phyloP scores from a whole-genome alignment of 2,797 vertebrate genomes.

The Eulemur rubriventer region DNA sequence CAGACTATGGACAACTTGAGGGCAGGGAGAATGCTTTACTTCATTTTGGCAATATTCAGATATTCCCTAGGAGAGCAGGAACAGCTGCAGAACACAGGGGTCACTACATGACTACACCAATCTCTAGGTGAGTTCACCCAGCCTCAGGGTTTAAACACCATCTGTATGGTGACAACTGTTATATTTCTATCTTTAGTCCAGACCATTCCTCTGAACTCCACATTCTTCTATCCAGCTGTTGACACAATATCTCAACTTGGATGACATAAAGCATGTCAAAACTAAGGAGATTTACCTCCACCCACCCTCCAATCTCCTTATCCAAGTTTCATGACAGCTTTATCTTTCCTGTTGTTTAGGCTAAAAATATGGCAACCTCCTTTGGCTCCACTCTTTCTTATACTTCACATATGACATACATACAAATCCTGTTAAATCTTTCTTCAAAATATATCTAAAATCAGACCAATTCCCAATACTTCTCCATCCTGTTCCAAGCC shows the following conservation, averaged over 20 bases:
- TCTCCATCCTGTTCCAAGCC: background rate
- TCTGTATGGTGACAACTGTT: no score
- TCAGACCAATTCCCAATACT: fast-evolving
- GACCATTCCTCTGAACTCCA: background rate
- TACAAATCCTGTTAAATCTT: background rate
- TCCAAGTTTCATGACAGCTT: background rate
- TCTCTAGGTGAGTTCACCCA: background rate
- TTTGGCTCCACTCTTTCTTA: background rate
- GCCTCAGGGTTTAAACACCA: background rate
- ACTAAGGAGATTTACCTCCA: background rate
- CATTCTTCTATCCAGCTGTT: background rate
- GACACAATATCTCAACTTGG: background rate
- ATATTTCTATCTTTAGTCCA: background rate
- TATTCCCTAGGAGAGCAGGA: background rate
- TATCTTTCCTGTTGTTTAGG: background rate
- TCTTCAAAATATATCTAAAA: background rate
- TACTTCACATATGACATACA: no score
- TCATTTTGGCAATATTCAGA: background rate
- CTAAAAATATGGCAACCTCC: background rate
- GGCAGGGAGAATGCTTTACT: background rate
- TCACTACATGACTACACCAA: no score
- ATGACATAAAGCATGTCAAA: background rate
- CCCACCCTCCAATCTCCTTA: fast-evolving
- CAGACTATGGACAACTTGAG: background rate
- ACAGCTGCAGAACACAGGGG: background rate